A percentile compares a stretch with the other conserved stretches of the same genome.
These are phyloP conservation scores for Ailurus styani DNA, from an alignment of 2,113 vertebrate genomes.

Conservation along the genomic window DNA sequence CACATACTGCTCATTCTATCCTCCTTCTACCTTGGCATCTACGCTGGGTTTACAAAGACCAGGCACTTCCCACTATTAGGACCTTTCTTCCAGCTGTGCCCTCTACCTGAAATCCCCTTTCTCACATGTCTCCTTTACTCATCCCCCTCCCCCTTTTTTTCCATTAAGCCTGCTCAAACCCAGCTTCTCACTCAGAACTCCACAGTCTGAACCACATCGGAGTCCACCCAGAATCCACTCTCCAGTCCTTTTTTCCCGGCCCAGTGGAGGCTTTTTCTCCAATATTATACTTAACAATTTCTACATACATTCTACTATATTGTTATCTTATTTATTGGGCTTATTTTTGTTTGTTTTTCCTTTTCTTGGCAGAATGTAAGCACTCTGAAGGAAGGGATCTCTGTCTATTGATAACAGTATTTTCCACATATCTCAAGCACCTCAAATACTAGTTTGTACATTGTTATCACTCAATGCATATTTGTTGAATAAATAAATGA, in stretches of 20 bases:
- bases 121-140: too few species aligned
- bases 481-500: background rate
- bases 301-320: background rate
- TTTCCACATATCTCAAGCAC: background rate
- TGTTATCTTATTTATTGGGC: background rate
- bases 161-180: background rate
- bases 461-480: background rate
- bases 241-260: background rate
- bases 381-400: background rate
- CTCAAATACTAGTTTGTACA: background rate
- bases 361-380: background rate
- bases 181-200: background rate
- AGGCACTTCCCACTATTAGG: fast-evolving
- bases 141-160: too few species aligned
- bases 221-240: too few species aligned
- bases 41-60: background rate
- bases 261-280: background rate
- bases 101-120: background rate
- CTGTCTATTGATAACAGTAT: background rate
- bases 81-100: background rate
- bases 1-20: background rate
- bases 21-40: background rate
- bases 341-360: background rate
- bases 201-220: too few species aligned
- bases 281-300: background rate